Evolutionary conservation across 1,140 invertebrate species (phyloP).

Genomic region (Phthorimaea operculella): DNA sequence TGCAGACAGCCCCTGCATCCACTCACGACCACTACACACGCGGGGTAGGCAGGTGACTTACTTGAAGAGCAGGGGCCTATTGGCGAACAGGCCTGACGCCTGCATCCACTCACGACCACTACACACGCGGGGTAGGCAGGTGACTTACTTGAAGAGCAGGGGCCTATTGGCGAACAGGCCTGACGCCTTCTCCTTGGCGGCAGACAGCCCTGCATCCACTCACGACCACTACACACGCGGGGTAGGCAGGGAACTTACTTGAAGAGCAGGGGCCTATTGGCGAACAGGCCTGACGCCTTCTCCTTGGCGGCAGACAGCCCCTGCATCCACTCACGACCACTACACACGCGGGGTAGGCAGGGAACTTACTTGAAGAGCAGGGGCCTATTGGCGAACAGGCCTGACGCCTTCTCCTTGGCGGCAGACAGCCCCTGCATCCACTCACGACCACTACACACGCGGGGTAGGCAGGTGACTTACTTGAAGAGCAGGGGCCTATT

Average conservation of each 20-base stretch:
- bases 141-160: conserved; percentile 59
- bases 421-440: conserved; percentile 57
- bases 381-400: conserved; percentile 58
- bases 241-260: conserved; percentile 57
- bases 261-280: conserved; percentile 56
- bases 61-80: conserved; percentile 58
- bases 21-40: too few relatives aligned
- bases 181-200: conserved; percentile 59
- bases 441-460: too few relatives aligned
- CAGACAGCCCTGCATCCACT: conserved; percentile 57
- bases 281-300: conserved; percentile 57
- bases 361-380: conserved; percentile 60
- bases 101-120: too few relatives aligned
- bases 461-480: too few relatives aligned
- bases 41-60: conserved; percentile 27
- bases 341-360: too few relatives aligned
- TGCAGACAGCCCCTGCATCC: too few relatives aligned
- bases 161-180: conserved; percentile 59
- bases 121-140: too few relatives aligned
- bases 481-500: conserved; percentile 58
- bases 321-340: too few relatives aligned
- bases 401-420: conserved; percentile 59
- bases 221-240: too few relatives aligned
- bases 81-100: conserved; percentile 56
- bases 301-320: conserved; percentile 60